Conservation (phyloP, 1,140 invertebrate species). For the Drosophila kohkoa region DNA sequence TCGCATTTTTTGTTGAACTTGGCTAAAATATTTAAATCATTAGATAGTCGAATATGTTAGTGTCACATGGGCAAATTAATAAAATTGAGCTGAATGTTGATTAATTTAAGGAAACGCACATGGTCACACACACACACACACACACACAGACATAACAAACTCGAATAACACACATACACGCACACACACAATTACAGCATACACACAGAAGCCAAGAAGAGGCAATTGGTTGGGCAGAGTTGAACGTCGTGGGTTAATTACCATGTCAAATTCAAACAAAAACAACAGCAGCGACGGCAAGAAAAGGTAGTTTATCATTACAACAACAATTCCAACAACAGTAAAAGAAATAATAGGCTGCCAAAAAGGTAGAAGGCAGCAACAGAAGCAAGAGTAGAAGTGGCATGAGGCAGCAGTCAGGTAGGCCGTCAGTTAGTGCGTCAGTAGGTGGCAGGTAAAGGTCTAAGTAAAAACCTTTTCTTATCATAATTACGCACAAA, state of each 20-base stretch:
- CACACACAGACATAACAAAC: background rate
- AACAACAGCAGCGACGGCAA: constrained; percentile 67
- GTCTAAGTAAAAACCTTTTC: constrained; percentile 80
- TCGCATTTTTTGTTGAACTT: constrained; percentile 60
- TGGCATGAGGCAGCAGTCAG: constrained; percentile 13
- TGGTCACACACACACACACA: constrained; percentile 33
- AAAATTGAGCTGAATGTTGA: constrained; percentile 74
- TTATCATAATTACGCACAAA: constrained; percentile 84
- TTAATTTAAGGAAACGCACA: constrained; percentile 77
- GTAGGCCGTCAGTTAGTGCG: constrained; percentile 16
- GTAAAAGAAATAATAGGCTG: constrained; percentile 74
- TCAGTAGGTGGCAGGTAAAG: constrained; percentile 27
- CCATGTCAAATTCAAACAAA: constrained; percentile 83
- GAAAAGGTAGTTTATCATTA: constrained; percentile 77
- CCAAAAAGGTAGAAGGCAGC: constrained; percentile 61
- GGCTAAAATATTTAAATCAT: constrained; percentile 72
- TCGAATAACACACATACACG: constrained; percentile 20
- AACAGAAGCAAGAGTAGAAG: background rate
- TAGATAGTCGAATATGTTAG: constrained; percentile 59
- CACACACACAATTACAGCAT: constrained; percentile 1
- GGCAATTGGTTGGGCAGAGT: constrained; percentile 77
- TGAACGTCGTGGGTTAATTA: constrained; percentile 82
- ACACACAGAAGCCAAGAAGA: constrained; percentile 33
- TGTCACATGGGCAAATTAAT: constrained; percentile 73
- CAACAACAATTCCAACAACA: constrained; percentile 65